Percentiles rank a stretch among this genome's conserved stretches.
Evolutionary conservation across 2,113 vertebrate species (phyloP).

Genomic region (Prinia subflava): DNA sequence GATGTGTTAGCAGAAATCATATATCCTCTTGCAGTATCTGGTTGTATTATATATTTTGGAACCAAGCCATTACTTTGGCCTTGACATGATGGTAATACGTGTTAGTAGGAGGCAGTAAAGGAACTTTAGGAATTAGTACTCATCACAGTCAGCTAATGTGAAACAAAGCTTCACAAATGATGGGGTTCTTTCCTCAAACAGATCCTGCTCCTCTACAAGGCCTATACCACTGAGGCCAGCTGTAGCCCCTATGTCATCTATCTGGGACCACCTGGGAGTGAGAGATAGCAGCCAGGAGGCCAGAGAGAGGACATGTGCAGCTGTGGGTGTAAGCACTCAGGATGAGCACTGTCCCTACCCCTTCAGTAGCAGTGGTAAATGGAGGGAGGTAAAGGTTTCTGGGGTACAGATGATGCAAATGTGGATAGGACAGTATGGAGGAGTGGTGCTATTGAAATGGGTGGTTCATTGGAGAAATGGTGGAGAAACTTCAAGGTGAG

Average conservation of each 20-base stretch:
- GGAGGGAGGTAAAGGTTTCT: background rate
- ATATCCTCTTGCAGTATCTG: background rate
- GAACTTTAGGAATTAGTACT: background rate
- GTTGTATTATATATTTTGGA: background rate
- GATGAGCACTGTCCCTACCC: background rate
- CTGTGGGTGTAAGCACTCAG: rapidly evolving
- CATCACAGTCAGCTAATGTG: background rate
- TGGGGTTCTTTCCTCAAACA: background rate
- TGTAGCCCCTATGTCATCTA: background rate
- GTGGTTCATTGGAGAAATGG: background rate
- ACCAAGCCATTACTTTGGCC: constrained; percentile 13
- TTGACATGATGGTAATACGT: background rate
- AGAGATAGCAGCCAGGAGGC: background rate
- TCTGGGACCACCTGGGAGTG: background rate
- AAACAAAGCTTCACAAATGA: background rate
- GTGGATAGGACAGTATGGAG: background rate
- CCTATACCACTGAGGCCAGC: too few relatives aligned
- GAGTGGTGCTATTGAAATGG: background rate
- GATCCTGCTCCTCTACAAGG: background rate
- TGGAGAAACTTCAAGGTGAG: background rate
- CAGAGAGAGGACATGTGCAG: background rate
- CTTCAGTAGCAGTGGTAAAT: background rate
- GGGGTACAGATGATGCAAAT: rapidly evolving
- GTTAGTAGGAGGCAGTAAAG: background rate
- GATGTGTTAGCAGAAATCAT: constrained; percentile 11